A percentile compares a stretch with the other conserved stretches of the same genome.
Conservation (phyloP, 2,113 vertebrate genomes). For the Pteronura brasiliensis region DNA sequence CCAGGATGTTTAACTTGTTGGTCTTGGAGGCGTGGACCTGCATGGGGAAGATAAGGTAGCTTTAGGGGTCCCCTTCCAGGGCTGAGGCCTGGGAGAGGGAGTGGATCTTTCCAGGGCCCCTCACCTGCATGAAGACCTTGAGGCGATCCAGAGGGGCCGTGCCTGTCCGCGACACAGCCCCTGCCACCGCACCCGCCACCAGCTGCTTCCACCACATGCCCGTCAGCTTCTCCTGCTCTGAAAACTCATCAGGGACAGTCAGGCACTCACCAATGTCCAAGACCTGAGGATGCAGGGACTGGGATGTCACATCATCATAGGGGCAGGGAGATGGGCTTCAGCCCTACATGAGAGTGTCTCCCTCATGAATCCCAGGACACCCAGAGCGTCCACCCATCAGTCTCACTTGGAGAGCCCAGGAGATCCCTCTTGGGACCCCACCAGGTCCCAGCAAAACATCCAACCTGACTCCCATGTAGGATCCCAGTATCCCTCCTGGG, state of each 20-base stretch:
- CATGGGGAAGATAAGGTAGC: not conserved
- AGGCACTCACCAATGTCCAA: constrained; percentile 92
- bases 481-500: not conserved
- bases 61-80: not conserved
- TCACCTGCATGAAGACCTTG: constrained; percentile 94
- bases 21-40: constrained; percentile 89
- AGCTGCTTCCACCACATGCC: constrained; percentile 93
- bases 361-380: not conserved
- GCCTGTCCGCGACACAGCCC: constrained; percentile 90
- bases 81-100: not conserved
- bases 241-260: constrained; percentile 91
- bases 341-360: not conserved
- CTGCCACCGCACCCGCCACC: constrained; percentile 89
- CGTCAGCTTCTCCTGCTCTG: constrained; percentile 88
- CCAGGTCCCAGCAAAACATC: not conserved
- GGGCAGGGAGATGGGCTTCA: not conserved
- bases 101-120: not conserved
- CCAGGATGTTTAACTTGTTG: constrained; percentile 83
- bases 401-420: not conserved
- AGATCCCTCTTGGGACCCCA: not conserved
- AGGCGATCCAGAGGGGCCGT: constrained; percentile 92
- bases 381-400: not conserved
- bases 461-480: not conserved
- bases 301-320: not conserved
- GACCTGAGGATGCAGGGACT: constrained; percentile 80